A percentile compares a stretch with the other conserved stretches of the same genome.
phyloP scores from a whole-genome alignment of 2,797 vertebrate genomes.

The Myiotriccus ornatus region DNA sequence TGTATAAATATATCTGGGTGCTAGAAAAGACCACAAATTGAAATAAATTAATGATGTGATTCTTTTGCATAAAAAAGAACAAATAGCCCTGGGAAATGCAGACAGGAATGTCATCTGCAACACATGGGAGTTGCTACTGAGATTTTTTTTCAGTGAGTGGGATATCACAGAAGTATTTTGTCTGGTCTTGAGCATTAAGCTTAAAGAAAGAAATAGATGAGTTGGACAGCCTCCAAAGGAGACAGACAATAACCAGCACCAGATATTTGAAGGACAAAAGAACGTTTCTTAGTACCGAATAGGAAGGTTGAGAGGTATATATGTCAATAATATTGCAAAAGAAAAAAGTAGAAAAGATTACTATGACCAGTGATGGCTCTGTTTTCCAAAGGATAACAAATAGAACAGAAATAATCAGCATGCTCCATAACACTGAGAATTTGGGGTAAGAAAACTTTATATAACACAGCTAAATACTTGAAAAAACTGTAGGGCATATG shows the following conservation, averaged over 20 bases:
- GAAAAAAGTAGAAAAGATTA: not conserved
- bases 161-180: not conserved
- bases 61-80: not conserved
- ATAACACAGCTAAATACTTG: not conserved
- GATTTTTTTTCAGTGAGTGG: not conserved
- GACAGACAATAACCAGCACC: not conserved
- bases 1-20: not conserved
- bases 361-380: not conserved
- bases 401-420: not conserved
- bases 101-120: not conserved
- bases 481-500: not conserved
- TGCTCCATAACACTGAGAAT: not conserved
- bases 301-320: not conserved
- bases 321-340: not conserved
- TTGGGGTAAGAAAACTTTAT: not conserved
- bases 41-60: slow-evolving; percentile 4
- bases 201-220: not conserved
- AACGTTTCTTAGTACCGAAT: not conserved
- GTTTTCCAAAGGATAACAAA: not conserved
- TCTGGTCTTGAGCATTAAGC: not conserved
- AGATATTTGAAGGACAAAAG: not conserved
- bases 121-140: not conserved
- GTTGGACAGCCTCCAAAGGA: not conserved
- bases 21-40: not conserved
- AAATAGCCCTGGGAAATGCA: not conserved